phyloP scores from a whole-genome alignment of 1,140 invertebrate genomes.

The Ceratina australensis region DNA sequence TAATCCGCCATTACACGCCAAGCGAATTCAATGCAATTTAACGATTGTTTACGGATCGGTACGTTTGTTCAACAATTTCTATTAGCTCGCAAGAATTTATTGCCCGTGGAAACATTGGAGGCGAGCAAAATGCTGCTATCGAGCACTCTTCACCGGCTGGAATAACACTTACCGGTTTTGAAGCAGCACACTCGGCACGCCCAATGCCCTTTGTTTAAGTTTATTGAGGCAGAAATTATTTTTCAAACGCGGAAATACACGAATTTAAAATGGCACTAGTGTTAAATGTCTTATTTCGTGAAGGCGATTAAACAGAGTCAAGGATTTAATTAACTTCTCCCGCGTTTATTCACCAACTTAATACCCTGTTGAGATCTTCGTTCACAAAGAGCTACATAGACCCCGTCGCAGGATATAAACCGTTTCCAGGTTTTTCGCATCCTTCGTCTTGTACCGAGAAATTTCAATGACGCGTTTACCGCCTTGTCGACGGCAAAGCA shows the following conservation, averaged over 20 bases:
- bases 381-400: not conserved
- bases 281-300: not conserved
- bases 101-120: not conserved
- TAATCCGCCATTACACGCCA: not conserved
- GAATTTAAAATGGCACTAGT: not conserved
- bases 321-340: slow-evolving; percentile 8
- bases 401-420: too few species aligned
- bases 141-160: not conserved
- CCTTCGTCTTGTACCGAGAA: too few species aligned
- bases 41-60: not conserved
- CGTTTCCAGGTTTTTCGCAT: too few species aligned
- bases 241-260: not conserved
- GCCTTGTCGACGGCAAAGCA: too few species aligned
- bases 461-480: too few species aligned
- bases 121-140: not conserved
- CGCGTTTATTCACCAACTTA: not conserved
- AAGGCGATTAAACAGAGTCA: not conserved
- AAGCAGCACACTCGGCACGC: not conserved
- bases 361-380: not conserved
- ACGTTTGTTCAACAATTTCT: not conserved
- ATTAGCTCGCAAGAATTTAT: not conserved
- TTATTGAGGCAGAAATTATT: not conserved
- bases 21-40: not conserved
- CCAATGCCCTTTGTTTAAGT: too few species aligned
- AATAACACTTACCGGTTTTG: not conserved